phyloP scores from a whole-genome alignment of 2,113 vertebrate species.

The Heptranchias perlo region DNA sequence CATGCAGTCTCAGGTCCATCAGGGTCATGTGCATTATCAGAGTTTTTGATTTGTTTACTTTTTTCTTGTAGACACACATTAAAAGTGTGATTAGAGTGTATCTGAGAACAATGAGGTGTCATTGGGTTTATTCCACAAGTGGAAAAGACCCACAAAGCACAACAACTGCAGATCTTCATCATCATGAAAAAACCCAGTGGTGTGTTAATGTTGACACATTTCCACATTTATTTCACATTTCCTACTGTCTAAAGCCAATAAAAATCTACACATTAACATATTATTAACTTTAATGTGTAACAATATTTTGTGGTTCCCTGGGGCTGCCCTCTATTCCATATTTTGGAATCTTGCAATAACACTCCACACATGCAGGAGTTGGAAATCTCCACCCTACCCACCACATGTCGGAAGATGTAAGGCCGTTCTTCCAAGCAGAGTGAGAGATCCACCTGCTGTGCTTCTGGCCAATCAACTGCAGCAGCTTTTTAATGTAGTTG shows the following conservation, averaged over 20 bases:
- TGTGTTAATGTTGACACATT: background rate
- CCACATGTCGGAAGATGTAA: background rate
- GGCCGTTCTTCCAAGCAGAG: background rate
- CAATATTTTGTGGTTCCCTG: background rate
- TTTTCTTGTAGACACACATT: background rate
- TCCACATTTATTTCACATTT: background rate
- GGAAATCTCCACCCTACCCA: background rate
- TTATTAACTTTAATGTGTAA: background rate
- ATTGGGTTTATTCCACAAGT: background rate
- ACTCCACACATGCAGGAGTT: background rate
- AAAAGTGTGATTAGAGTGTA: background rate
- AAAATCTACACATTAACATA: background rate
- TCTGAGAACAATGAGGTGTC: background rate
- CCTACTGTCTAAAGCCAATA: background rate
- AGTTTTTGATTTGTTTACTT: background rate
- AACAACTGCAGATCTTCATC: background rate
- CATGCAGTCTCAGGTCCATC: background rate
- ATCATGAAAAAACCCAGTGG: background rate
- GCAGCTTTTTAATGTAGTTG: background rate
- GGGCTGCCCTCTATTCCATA: background rate
- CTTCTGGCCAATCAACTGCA: background rate
- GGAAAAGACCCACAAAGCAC: background rate
- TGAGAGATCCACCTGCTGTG: background rate
- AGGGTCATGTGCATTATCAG: background rate
- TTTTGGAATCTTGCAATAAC: background rate